phyloP scores from a whole-genome alignment of 2,888 invertebrate genomes.

The Apamea crenata region DNA sequence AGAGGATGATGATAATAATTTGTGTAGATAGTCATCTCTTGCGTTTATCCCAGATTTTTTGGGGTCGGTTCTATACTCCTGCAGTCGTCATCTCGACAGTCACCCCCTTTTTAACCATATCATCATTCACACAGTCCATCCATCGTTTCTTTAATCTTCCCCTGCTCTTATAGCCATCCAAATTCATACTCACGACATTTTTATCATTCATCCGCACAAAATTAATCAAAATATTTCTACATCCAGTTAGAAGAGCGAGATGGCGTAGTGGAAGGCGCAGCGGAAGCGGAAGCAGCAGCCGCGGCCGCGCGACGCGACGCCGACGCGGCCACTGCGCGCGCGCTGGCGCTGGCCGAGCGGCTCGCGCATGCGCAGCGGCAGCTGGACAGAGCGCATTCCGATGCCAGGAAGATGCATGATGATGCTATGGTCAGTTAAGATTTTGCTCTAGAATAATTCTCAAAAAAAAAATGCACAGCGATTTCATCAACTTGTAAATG shows the following conservation, averaged over 20 bases:
- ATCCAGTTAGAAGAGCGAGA: conserved; percentile 73
- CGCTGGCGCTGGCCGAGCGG: conserved; percentile 82
- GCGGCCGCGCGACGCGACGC: conserved; percentile 84
- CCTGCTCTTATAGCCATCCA: background rate
- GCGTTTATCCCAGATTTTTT: too few relatives aligned
- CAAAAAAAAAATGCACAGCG: background rate
- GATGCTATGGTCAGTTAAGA: conserved; percentile 73
- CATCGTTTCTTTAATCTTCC: background rate
- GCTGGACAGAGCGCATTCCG: conserved; percentile 85
- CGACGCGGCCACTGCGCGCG: conserved; percentile 82
- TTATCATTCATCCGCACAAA: background rate
- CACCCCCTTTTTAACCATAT: too few relatives aligned
- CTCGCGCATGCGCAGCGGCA: conserved; percentile 88
- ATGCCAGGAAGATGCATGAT: conserved; percentile 85
- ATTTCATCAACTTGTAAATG: background rate
- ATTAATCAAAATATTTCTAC: background rate
- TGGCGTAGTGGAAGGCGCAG: conserved; percentile 81
- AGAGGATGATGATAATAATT: too few relatives aligned
- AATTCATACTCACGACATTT: background rate
- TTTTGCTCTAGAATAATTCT: background rate
- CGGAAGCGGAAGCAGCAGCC: conserved; percentile 79
- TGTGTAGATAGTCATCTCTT: too few relatives aligned
- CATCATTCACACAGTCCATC: too few relatives aligned
- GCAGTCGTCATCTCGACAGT: too few relatives aligned
- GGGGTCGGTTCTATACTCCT: too few relatives aligned